Conservation (phyloP, 2,113 vertebrate genomes). For the Solenodon paradoxus region DNA sequence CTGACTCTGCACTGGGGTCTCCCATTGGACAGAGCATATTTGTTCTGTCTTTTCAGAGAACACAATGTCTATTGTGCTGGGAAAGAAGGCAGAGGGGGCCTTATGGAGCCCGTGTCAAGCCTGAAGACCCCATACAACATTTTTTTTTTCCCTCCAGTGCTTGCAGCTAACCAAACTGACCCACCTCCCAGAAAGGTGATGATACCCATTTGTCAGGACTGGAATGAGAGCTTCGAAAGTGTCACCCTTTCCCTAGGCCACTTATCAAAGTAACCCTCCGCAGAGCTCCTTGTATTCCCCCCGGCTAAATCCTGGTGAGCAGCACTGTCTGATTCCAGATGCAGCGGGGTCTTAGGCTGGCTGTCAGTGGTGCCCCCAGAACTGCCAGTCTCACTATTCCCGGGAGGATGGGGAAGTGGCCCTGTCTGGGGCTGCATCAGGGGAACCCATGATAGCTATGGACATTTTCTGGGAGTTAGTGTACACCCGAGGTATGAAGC, state of each 20-base stretch:
- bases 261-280: background rate
- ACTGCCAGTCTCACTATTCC: background rate
- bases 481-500: background rate
- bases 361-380: background rate
- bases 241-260: background rate
- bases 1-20: background rate
- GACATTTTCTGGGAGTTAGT: background rate
- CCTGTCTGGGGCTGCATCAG: background rate
- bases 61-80: no score
- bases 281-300: accelerated
- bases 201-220: background rate
- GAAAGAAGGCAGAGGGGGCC: background rate
- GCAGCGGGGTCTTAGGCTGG: background rate
- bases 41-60: background rate
- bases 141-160: background rate
- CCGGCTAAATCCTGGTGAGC: background rate
- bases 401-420: no score
- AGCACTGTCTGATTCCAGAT: background rate
- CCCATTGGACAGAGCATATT: background rate
- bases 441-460: background rate
- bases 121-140: background rate
- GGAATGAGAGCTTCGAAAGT: no score
- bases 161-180: background rate
- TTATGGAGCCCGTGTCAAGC: background rate
- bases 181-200: background rate